These are phyloP conservation scores for Sphinx pinastri DNA, from an alignment of 2,888 invertebrate species.

Conservation along the genomic window DNA sequence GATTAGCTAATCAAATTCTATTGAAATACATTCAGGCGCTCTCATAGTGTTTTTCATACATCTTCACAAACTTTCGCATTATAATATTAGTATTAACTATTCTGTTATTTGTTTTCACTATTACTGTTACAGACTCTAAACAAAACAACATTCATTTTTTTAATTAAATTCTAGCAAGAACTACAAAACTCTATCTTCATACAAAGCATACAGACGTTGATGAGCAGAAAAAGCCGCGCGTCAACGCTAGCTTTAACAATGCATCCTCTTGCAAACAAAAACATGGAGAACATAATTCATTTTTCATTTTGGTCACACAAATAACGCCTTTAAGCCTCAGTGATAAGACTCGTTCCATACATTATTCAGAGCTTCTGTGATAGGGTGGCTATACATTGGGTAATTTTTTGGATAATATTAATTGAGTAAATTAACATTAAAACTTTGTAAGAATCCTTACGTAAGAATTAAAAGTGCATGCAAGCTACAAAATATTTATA, in stretches of 20 bases:
- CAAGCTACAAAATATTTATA: too few species aligned
- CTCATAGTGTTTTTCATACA: too few species aligned
- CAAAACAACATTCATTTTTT: too few species aligned
- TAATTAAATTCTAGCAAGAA: background rate
- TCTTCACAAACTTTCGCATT: too few species aligned
- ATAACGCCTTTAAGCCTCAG: slow-evolving; percentile 56
- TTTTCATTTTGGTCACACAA: slow-evolving; percentile 53
- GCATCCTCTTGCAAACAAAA: slow-evolving; percentile 52
- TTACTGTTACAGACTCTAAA: too few species aligned
- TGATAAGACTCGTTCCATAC: slow-evolving; percentile 62
- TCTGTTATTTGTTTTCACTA: too few species aligned
- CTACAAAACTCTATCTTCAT: background rate
- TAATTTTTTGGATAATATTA: background rate
- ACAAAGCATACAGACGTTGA: background rate
- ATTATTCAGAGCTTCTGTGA: slow-evolving; percentile 57
- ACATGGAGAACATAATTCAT: slow-evolving; percentile 61
- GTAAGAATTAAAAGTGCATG: too few species aligned
- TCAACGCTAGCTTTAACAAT: slow-evolving; percentile 31
- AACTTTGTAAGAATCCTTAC: too few species aligned
- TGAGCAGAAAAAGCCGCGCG: slow-evolving; percentile 13
- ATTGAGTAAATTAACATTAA: background rate
- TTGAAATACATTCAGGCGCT: too few species aligned
- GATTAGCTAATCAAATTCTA: too few species aligned
- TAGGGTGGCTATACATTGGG: slow-evolving; percentile 1
- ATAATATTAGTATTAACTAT: too few species aligned